These are phyloP conservation scores for Agelas oroides DNA, from an alignment of 37 sponge, comb jelly and placozoan species.

Conservation along the genomic window DNA sequence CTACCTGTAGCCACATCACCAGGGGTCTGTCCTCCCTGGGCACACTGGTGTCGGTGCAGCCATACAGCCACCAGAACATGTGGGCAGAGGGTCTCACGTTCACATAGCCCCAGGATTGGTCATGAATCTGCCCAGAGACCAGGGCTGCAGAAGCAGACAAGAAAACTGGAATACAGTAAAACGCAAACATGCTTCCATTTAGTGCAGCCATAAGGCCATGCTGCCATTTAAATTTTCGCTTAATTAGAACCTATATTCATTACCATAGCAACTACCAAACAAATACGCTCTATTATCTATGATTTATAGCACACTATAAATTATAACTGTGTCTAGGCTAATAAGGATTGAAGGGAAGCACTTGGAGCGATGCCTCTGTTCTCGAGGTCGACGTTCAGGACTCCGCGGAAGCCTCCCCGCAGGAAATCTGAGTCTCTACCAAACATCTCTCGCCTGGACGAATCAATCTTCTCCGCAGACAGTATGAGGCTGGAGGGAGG, in stretches of 20 bases:
- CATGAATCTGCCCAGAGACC: slow-evolving; percentile 24
- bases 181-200: too few relatives aligned
- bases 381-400: slow-evolving; percentile 61
- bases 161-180: too few relatives aligned
- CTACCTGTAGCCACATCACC: slow-evolving; percentile 90
- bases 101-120: slow-evolving; percentile 85
- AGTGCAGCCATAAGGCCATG: too few relatives aligned
- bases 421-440: slow-evolving; percentile 78
- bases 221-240: not conserved
- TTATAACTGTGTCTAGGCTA: too few relatives aligned
- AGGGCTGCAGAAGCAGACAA: not conserved
- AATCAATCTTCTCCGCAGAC: slow-evolving; percentile 69
- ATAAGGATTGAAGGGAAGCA: not conserved
- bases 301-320: too few relatives aligned
- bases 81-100: slow-evolving; percentile 73
- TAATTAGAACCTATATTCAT: not conserved
- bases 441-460: slow-evolving; percentile 80
- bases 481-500: slow-evolving; percentile 73
- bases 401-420: slow-evolving; percentile 81
- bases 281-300: too few relatives aligned
- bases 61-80: slow-evolving; percentile 96
- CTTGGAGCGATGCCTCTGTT: slow-evolving; percentile 68
- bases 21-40: slow-evolving; percentile 65
- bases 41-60: not conserved
- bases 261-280: not conserved